Conservation (phyloP, 2,797 vertebrate genomes). For the Microchirus variegatus region DNA sequence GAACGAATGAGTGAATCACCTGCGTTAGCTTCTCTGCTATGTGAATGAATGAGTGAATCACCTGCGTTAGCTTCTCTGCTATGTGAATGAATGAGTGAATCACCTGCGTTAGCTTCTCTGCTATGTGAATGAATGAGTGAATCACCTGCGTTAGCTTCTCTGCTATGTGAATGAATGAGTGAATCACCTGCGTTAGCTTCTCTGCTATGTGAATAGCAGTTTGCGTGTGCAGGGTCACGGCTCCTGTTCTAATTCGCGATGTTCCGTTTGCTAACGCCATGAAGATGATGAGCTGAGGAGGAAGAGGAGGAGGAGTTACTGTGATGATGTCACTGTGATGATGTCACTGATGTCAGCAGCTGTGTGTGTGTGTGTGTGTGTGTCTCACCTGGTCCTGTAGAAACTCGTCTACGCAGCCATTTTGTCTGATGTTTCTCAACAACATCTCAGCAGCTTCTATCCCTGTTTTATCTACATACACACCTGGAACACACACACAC, state of each 20-base stretch:
- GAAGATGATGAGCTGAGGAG: constrained; percentile 91
- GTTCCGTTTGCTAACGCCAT: constrained; percentile 94
- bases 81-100: no score
- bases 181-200: constrained; percentile 87
- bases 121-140: no score
- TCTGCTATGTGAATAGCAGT: constrained; percentile 96
- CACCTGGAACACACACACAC: constrained; percentile 77
- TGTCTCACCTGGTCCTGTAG: constrained; percentile 93
- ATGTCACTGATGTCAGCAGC: not conserved
- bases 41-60: no score
- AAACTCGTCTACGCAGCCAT: constrained; percentile 95
- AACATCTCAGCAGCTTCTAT: constrained; percentile 95
- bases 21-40: no score
- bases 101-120: no score
- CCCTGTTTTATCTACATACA: constrained; percentile 91
- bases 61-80: no score
- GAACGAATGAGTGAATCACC: no score
- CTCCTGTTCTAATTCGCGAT: constrained; percentile 90
- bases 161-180: no score
- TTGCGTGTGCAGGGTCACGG: constrained; percentile 93
- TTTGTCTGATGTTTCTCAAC: constrained; percentile 91
- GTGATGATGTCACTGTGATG: constrained; percentile 10
- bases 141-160: no score
- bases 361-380: no score
- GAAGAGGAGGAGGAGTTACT: constrained; percentile 14